Evolutionary conservation across 2,888 invertebrate genomes (phyloP), one percentile per base, ranked within the genome.

Genomic region (Tanytarsus gracilentus): DNA sequence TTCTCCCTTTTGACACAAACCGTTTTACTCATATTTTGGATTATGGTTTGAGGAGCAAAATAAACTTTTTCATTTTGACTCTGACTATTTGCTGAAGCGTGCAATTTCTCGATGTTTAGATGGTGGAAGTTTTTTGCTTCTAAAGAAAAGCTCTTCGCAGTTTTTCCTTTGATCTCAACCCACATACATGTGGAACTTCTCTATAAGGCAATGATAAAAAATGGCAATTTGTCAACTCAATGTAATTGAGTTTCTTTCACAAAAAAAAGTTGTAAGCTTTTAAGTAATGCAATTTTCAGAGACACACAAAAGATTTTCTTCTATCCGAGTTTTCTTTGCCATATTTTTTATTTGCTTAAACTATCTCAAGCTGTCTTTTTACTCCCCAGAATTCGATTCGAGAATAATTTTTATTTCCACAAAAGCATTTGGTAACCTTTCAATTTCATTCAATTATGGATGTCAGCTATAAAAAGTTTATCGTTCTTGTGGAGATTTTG

Each of bases 371-470:
- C n/a, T n/a, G n/a, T n/a, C n/a, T n/a, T n/a, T n/a, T n/a, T n/a
- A n/a, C n/a, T n/a, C n/a, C n/a, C n/a, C n/a, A n/a, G n/a, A n/a
- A n/a, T n/a, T n/a, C n/a, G n/a, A n/a, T n/a, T n/a, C n/a, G n/a
- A n/a, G n/a, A n/a, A n/a, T n/a, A n/a, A n/a, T n/a, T n/a, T n/a
- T n/a, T n/a, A n/a, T n/a, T n/a, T n/a, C n/a, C 16, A 6, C n/a
- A n/a, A 36, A 36, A 36, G 36, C 36, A 36, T 16, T 36, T 36
- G 36, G n/a, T 36, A 16, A 16, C 23, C 18, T 16, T 44, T 44
- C 44, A 44, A 44, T 44, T 44, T 44, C 44, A 44, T 44, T 44
- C 44, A 44, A 44, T 44, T 44, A 44, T 44, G n/a, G n/a, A n/a
- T n/a, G n/a, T n/a, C n/a, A n/a, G n/a, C n/a, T n/a, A n/a, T n/a